Conservation (phyloP, 2,888 invertebrate species). For the Amorpha juglandis region DNA sequence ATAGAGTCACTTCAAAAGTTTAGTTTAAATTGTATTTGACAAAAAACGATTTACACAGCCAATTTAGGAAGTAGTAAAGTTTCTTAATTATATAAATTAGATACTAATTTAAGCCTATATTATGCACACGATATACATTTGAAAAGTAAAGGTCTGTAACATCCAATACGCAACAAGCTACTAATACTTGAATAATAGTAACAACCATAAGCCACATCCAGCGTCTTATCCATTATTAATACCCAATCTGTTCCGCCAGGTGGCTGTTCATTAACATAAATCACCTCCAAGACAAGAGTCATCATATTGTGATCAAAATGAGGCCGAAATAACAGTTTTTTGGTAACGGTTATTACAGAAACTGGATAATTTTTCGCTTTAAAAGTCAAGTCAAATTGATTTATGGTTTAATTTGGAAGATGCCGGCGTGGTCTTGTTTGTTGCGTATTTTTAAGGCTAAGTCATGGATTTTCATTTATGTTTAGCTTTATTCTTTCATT, state of each 20-base stretch:
- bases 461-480: not conserved
- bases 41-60: too few relatives aligned
- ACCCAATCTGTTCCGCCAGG: conserved; percentile 63
- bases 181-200: not conserved
- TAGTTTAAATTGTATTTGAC: too few relatives aligned
- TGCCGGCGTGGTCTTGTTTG: conserved; percentile 1
- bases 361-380: conserved; percentile 18
- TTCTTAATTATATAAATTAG: too few relatives aligned
- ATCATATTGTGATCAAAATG: conserved; percentile 46
- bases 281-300: conserved; percentile 47
- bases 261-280: conserved; percentile 66
- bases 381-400: conserved; percentile 23
- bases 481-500: not conserved
- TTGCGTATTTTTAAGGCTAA: not conserved
- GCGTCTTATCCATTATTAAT: conserved; percentile 58
- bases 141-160: not conserved
- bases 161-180: not conserved
- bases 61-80: too few relatives aligned
- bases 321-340: not conserved
- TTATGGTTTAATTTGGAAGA: conserved; percentile 19
- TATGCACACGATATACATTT: not conserved
- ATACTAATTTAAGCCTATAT: too few relatives aligned
- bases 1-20: too few relatives aligned
- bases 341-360: not conserved
- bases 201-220: conserved; percentile 5